These are phyloP conservation scores for Percina caprodes DNA, from an alignment of 2,113 vertebrate species.

Conservation along the genomic window DNA sequence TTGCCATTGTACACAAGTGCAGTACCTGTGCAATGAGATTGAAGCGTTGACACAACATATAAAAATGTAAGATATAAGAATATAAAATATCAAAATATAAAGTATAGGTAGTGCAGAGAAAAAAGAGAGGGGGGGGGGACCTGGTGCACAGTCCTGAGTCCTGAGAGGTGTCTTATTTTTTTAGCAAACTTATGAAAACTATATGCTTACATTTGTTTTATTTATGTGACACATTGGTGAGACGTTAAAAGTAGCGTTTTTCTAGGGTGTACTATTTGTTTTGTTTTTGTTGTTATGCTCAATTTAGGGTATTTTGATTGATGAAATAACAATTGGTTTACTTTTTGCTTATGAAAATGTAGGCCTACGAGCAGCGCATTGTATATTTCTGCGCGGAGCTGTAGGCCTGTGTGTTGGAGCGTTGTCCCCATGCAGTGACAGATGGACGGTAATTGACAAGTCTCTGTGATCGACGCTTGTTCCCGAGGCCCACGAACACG, in stretches of 20 bases:
- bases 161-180: background rate
- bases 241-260: background rate
- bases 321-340: background rate
- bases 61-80: too few species aligned
- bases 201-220: background rate
- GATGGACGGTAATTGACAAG: background rate
- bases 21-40: too few species aligned
- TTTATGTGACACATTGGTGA: background rate
- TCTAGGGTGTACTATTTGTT: background rate
- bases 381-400: background rate
- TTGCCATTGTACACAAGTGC: too few species aligned
- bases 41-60: too few species aligned
- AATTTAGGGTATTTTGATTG: background rate
- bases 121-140: too few species aligned
- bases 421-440: background rate
- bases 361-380: background rate
- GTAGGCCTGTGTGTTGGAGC: background rate
- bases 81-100: too few species aligned
- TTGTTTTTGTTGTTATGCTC: background rate
- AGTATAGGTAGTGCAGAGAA: too few species aligned
- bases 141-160: too few species aligned
- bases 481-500: conserved; percentile 2
- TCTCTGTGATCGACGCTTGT: background rate
- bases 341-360: background rate
- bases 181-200: background rate